Evolutionary conservation across 23 tunicate genomes (phyloP).

Genomic region (Clavelina lepadiformis): DNA sequence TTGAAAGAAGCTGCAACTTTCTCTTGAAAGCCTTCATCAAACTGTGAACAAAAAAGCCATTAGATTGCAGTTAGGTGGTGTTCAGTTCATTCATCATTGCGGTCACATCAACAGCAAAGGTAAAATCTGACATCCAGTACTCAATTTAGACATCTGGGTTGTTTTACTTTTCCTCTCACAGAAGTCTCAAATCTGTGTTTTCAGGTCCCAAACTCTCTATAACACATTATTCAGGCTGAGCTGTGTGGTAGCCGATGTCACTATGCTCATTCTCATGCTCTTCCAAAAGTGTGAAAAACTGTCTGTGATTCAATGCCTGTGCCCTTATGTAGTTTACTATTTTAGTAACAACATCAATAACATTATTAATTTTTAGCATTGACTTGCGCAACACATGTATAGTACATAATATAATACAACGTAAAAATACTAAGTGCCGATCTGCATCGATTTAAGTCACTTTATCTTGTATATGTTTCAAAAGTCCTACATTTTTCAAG

Average conservation of each 20-base stretch:
- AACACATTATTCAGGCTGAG: constrained; percentile 28
- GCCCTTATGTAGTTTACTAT: constrained; percentile 17
- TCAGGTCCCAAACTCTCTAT: constrained; percentile 35
- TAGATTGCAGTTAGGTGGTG: constrained; percentile 1
- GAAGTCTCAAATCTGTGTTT: constrained; percentile 4
- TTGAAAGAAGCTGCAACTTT: neutral
- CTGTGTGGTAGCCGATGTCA: constrained; percentile 26
- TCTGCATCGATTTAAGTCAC: neutral
- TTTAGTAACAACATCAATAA: neutral
- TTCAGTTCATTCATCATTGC: constrained; percentile 3
- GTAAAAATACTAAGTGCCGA: neutral
- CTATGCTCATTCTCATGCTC: constrained; percentile 17
- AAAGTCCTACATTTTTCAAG: constrained; percentile 20
- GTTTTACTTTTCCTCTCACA: neutral
- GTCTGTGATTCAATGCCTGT: constrained; percentile 14
- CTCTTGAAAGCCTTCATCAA: neutral
- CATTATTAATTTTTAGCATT: constrained; percentile 1
- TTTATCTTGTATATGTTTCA: constrained; percentile 2
- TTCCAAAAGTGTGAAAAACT: constrained; percentile 17
- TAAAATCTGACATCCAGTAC: neutral
- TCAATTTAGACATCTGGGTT: neutral
- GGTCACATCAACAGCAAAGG: constrained; percentile 3
- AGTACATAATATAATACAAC: neutral
- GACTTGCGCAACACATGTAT: neutral
- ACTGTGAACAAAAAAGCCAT: neutral